Base-by-base conservation (phyloP, 2,113 vertebrate genomes). In the Malaclemys terrapin region DNA sequence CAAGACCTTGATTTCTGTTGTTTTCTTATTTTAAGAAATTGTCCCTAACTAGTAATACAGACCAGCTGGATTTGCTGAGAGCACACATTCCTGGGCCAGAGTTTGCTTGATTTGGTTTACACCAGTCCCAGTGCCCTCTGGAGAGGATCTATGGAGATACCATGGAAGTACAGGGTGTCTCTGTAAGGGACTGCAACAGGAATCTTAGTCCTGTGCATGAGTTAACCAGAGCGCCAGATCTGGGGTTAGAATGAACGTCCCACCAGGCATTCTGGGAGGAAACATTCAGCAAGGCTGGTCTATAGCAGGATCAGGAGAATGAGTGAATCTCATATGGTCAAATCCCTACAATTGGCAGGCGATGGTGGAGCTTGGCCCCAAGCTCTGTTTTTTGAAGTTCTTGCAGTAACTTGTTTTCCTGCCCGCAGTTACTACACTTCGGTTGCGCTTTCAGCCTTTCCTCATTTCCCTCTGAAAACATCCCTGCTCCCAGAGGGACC, bases 141-240 rank as follows among this genome's bases (percentile, higher is more conserved):
- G 29, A 25, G 13, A n/a, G 0, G 0, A 29, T 38, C 50, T 2
- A 3, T 3, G 4, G 91, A 82, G 56, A 52, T 1, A 52, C 35
- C 62, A 31, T n/a, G 29, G 35, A 69, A 69, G n/a, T 75, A 42
- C 38, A 75, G n/a, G 72, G 16, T 69, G 35, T 38, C 65, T 7
- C 16, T 72, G 35, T 38, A n/a, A 72, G 65, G 19, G n/a, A 20
- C 7, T 72, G 65, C 17, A 20, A 8, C 65, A 72, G 65, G 35
- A 38, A 35, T 38, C 38, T 75, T 42, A 75, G 9, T 42, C 20
- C n/a, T 24, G 38, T 42, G 38, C 38, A 42, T 45, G 72, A 19
- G 38, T 75, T 24, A 75, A 11, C 10, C 24, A 27, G 42, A 76
- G 42, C 12, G 2, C 42, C 24, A 25, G 20, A 76, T 27, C 42